Evolutionary conservation across 2,888 invertebrate genomes (phyloP).

Genomic region (Prostheceraeus crozeri): DNA sequence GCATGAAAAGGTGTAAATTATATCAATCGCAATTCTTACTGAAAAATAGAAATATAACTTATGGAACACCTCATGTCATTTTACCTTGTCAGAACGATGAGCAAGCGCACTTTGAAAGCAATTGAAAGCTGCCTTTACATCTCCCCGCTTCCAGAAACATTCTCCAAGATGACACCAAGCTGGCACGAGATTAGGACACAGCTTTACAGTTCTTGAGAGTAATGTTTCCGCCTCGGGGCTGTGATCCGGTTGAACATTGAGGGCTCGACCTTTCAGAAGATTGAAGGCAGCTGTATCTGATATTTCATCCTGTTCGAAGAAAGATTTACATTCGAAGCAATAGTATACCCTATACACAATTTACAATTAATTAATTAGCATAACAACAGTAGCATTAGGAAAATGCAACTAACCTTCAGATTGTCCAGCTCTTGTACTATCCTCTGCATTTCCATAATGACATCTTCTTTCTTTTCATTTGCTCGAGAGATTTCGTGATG

Average conservation of each 20-base stretch:
- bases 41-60: too few relatives aligned
- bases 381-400: too few relatives aligned
- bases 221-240: conserved; percentile 67
- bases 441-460: conserved; percentile 64
- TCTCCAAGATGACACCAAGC: conserved; percentile 85
- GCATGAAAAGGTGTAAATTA: too few relatives aligned
- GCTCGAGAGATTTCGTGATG: conserved; percentile 65
- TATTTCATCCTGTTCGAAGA: too few relatives aligned
- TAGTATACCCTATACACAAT: too few relatives aligned
- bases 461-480: conserved; percentile 63
- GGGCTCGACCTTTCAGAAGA: too few relatives aligned
- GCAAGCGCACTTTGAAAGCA: conserved; percentile 68
- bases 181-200: conserved; percentile 70
- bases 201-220: conserved; percentile 73
- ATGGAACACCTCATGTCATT: too few relatives aligned
- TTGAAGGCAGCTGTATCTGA: too few relatives aligned
- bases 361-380: too few relatives aligned
- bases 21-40: too few relatives aligned
- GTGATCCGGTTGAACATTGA: conserved; percentile 67
- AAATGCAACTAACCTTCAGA: too few relatives aligned
- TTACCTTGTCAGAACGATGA: conserved; percentile 44
- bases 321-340: too few relatives aligned
- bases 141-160: conserved; percentile 77
- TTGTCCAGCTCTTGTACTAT: conserved; percentile 64
- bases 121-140: conserved; percentile 70